Base-by-base conservation (phyloP, 1,140 invertebrate genomes). In the Sogatella furcifera region DNA sequence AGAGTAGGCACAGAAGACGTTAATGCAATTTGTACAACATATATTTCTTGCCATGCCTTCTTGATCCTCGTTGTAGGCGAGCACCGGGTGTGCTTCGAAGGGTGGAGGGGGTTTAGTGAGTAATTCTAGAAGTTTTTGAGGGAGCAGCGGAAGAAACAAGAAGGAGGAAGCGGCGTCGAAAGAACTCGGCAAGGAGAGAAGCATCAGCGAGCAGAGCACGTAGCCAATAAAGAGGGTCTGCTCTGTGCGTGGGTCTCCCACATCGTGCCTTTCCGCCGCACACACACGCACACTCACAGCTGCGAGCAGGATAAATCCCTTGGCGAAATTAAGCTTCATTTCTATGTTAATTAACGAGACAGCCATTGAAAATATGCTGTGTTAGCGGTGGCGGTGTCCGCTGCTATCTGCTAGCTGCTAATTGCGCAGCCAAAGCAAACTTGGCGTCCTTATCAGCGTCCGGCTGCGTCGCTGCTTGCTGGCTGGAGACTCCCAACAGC, bases 281-380 rank as follows among this genome's bases (percentile, higher is more conserved):
- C 34, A 38, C 34, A 10, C 34, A 38, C 34, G 34, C 34, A 5
- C 34, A 13, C 34, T 3, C 46, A 49, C 46, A 49, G 46, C 46
- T 49, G 46, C 46, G 9, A 22, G n/a, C 44, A 13, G 46, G 46
- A 49, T 49, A 49, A 49, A 49, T 49, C 46, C 46, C 46, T 22
- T 17, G 46, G 21, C 46, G 15, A 22, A 49, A 17, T 49, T 49
- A 49, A 49, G 46, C 46, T 49, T 49, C 46, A 49, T 49, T 49
- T 49, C 46, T 49, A 49, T 49, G 46, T 49, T 49, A 49, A 49
- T 49, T 49, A 49, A 49, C 46, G 46, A 49, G 46, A 49, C 46
- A 49, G 46, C 46, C 46, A 49, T 49, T 49, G 46, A 49, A 49
- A 49, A 49, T 49, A 49, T 49, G 46, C 46, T 49, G 46, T 49